These are phyloP conservation scores for Peromyscus maniculatus DNA, from an alignment of 2,113 vertebrate genomes.

Conservation along the genomic window DNA sequence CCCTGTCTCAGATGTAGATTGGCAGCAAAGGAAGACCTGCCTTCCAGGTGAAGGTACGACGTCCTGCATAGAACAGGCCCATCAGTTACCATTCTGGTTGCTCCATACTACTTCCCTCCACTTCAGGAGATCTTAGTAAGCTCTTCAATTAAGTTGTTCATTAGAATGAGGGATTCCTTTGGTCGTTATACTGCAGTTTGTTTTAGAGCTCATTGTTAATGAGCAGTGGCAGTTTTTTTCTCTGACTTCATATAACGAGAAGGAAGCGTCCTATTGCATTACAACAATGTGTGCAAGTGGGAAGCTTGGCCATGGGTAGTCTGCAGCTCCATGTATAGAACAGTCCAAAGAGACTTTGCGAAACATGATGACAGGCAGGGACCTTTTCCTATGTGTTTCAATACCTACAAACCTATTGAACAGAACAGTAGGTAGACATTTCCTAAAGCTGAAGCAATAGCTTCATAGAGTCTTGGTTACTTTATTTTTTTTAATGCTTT, in stretches of 20 bases:
- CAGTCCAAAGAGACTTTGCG: constrained; percentile 80
- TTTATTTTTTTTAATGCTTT: constrained; percentile 84
- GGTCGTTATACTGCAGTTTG: constrained; percentile 10
- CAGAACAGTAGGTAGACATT: constrained; percentile 18
- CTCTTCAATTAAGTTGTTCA: constrained; percentile 53
- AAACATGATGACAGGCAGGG: constrained; percentile 75
- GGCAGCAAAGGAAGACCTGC: constrained; percentile 59
- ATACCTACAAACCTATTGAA: constrained; percentile 67
- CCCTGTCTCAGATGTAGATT: constrained; percentile 46
- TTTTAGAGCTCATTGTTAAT: constrained; percentile 33
- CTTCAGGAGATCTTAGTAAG: constrained; percentile 41
- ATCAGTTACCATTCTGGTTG: constrained; percentile 41
- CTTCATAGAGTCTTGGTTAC: constrained; percentile 74
- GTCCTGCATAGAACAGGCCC: constrained; percentile 1
- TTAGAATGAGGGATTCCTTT: constrained; percentile 6
- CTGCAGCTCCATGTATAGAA: constrained; percentile 63
- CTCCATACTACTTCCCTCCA: constrained; percentile 46
- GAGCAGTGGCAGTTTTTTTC: constrained; percentile 33
- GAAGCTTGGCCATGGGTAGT: constrained; percentile 56
- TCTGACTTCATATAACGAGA: constrained; percentile 28
- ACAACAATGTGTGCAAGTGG: background rate
- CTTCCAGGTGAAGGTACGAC: constrained; percentile 61
- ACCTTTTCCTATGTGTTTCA: constrained; percentile 73
- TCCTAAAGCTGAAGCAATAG: constrained; percentile 62
- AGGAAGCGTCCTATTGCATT: constrained; percentile 3